Evolutionary conservation across 2,113 vertebrate genomes (phyloP).

Genomic region (Gallinago media): DNA sequence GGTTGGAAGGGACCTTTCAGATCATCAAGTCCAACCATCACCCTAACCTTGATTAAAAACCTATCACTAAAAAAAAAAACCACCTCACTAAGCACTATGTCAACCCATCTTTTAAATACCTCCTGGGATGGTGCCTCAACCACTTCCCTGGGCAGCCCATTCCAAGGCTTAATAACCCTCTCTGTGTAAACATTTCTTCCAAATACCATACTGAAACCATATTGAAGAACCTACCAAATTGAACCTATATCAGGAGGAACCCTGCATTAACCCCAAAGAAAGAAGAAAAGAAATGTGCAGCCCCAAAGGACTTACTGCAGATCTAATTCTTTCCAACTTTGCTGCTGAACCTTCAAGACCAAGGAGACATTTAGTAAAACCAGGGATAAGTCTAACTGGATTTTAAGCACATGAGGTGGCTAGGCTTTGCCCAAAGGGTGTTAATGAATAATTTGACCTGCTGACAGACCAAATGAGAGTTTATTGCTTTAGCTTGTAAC

Average conservation of each 20-base stretch:
- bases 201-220: neutral
- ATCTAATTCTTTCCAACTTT: neutral
- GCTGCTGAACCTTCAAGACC: neutral
- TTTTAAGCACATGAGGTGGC: neutral
- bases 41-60: too few species aligned
- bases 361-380: neutral
- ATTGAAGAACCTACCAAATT: fast-evolving
- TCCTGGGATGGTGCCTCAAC: too few species aligned
- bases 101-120: too few species aligned
- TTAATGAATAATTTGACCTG: neutral
- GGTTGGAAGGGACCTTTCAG: too few species aligned
- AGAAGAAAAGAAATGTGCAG: neutral
- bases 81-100: too few species aligned
- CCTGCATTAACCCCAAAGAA: neutral
- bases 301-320: neutral
- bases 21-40: too few species aligned
- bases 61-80: too few species aligned
- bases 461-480: constrained; percentile 1
- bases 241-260: neutral
- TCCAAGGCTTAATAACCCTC: too few species aligned
- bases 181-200: too few species aligned
- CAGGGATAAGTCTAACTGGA: neutral
- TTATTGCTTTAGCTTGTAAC: neutral
- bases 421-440: neutral
- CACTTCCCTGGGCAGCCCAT: too few species aligned